Evolutionary conservation across 2,888 invertebrate species (phyloP), one percentile per base, ranked within the genome.

Genomic region (Globia sparganii): DNA sequence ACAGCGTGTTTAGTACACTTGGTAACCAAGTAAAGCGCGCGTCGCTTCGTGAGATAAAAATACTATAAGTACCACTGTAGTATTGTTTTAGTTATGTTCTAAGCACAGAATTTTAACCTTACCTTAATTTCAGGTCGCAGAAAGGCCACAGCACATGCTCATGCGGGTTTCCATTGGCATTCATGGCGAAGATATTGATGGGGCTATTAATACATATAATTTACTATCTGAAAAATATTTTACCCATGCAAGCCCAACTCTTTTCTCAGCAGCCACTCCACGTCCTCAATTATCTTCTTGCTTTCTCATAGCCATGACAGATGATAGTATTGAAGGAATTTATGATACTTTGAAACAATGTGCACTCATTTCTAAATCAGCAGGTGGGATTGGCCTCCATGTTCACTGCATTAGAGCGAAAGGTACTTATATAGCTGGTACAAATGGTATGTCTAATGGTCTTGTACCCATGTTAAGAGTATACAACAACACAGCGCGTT

Each of bases 121-220:
- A 5, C 5, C 6, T 15, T 75, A 58, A 43, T 73, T 86, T 89
- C 89, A 96, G 96, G 98, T 99, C 71, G 99, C 97, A 1, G 99
- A 99, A 94, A 97, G 99, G 46, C 99, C 99, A 0, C 99, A 99
- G 92, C 99, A 99, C 91, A 99, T 99, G 99, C 95, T 99, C 77
- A 99, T 99, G 99, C 97, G 99, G 89, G 99, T 99, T 1, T 97
- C 99, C 5, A 98, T 99, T 81, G 99, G 99, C 25, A 99, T 99
- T 89, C 99, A 99, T 93, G 98, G 98, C 1, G 98, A 99, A 86
- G 98, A 99, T 92, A 98, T 99, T 80, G 99, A 99, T 83, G 97
- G 98, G 25, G 99, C 98, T 25, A 99, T 99, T 86, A 98, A 99
- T 96, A 99, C 99, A 0, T 99, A 99, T 94, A 99, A 99, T 93